Evolutionary conservation across 2,113 vertebrate species (phyloP), one percentile per base, ranked within the genome.

Genomic region (Trichechus manatus): DNA sequence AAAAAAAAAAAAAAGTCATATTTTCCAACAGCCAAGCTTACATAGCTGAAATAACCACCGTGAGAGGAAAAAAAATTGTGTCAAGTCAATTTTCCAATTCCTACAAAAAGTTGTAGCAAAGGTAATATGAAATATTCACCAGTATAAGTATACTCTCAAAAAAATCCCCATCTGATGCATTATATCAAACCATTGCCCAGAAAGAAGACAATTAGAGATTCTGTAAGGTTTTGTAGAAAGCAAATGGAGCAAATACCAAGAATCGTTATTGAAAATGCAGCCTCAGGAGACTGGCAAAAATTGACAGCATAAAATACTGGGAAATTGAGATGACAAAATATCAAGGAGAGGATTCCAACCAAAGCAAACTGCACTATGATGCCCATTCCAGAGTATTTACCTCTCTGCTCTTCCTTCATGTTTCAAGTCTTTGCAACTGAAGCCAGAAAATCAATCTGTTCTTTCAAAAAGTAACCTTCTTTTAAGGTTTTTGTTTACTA

Each of bases 201-300:
- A 89, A 39, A 68, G 33, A 70, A 70, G 70, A 72, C 5, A 94
- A 87, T 83, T 33, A 88, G 75, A 80, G 42, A 77, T 77, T 59
- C 36, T 92, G 27, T 42, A 87, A 89, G n/a, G 10, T 78, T 87
- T 84, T 42, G 23, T 80, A 88, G 53, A 83, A 95, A 85, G 53
- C 42, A 87, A 93, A 92, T 39, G 23, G 64, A 14, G 70, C 64
- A 89, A 70, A 75, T 77, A 77, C 89, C 79, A 87, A n/a, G 20
- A 89, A 83, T 2, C 89, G 53, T 80, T 93, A 66, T 33, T 64
- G 63, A 93, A 97, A 95, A 92, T 81, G 92, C 82, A 36, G 75
- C 31, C 64, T 85, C 87, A 36, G 33, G 75, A 83, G 81, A 78
- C 9, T 90, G 5, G 47, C 25, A 70, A 50, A 87, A 91, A 17